Evolutionary conservation across 1,140 invertebrate genomes (phyloP).

Genomic region (Chelonus insularis): DNA sequence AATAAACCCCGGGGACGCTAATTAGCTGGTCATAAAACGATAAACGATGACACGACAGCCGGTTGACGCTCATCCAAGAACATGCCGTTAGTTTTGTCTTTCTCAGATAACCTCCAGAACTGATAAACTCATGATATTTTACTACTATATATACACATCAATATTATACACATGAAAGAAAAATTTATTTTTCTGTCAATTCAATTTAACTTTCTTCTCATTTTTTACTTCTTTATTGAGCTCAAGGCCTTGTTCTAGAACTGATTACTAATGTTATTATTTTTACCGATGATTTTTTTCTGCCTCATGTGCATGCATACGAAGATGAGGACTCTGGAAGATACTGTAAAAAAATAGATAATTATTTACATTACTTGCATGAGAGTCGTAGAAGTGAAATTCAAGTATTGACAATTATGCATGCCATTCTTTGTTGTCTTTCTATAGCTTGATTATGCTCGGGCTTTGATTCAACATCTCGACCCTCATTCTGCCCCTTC

Average conservation of each 20-base stretch:
- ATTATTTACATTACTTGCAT: too few relatives aligned
- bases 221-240: neutral
- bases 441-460: too few relatives aligned
- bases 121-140: constrained; percentile 50
- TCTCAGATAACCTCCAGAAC: constrained; percentile 54
- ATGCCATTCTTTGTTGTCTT: too few relatives aligned
- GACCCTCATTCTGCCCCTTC: neutral
- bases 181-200: neutral
- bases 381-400: too few relatives aligned
- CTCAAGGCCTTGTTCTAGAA: too few relatives aligned
- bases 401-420: too few relatives aligned
- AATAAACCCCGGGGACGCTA: constrained; percentile 45
- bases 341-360: too few relatives aligned
- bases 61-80: constrained; percentile 49
- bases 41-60: constrained; percentile 52
- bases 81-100: constrained; percentile 58
- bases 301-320: too few relatives aligned
- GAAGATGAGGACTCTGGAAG: too few relatives aligned
- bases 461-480: too few relatives aligned
- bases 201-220: neutral
- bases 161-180: neutral
- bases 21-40: constrained; percentile 58
- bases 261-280: too few relatives aligned
- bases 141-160: neutral
- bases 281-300: too few relatives aligned